Base-by-base conservation (phyloP, 1,140 invertebrate species). In the Maniola jurtina region DNA sequence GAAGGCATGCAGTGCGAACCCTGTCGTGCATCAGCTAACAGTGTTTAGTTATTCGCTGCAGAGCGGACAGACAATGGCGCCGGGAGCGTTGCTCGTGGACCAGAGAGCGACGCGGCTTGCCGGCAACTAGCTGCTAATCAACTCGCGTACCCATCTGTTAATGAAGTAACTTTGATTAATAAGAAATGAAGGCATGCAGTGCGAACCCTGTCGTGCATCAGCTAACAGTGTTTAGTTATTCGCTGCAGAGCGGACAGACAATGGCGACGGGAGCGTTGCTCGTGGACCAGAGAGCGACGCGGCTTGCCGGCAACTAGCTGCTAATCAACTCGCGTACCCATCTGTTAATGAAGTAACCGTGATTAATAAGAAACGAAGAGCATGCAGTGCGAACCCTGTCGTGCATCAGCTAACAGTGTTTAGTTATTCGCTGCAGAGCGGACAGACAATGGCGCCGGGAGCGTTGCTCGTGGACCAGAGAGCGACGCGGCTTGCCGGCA, bases 171-270 rank as follows among this genome's bases (percentile, higher is more conserved):
- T 4, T 2, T 25, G 25, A 25, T 25, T 25, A 25, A 25, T 25
- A 25, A 25, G 25, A 25, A 25, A 25, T 25, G 25, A 4, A 25
- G 25, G 25, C 25, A 25, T 25, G 25, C 25, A 25, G 25, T 25
- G 73, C 0, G 65, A 86, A 61, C 83, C 83, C 80, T 85, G 77
- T 11, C 50, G 55, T 52, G 42, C 72, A 64, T 66, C 66, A 75
- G 77, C 78, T 89, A 89, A 89, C 85, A 84, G 80, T 73, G 84
- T 89, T 88, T 89, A 84, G 81, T 82, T 82, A 86, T 87, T 84
- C 66, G 77, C 77, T 66, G 75, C 77, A 77, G 80, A 74, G 75
- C 75, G 75, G 71, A 73, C 69, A 71, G 75, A 88, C 84, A 86
- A 88, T 88, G 54, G 69, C 40, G 66, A 34, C 64, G 59, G 68